Percentiles rank a stretch among this genome's conserved stretches.
phyloP scores from a whole-genome alignment of 2,113 vertebrate species.

The Ranitomeya imitator region DNA sequence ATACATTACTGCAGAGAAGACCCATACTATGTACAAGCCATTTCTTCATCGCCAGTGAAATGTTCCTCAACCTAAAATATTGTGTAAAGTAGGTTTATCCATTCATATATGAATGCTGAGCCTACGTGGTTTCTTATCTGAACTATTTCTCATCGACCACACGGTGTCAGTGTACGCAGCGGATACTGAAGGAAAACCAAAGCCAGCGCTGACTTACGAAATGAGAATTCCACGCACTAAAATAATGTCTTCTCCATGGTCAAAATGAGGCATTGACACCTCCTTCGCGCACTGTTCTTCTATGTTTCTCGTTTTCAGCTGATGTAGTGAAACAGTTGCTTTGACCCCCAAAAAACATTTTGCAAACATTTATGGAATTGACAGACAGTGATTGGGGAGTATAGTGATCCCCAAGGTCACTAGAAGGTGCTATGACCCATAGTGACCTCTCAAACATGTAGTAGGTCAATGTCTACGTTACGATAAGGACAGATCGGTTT shows the following conservation, averaged over 20 bases:
- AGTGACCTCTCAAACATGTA: too few relatives aligned
- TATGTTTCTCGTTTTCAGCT: neutral
- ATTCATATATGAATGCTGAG: neutral
- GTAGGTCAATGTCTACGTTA: too few relatives aligned
- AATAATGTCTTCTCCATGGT: neutral
- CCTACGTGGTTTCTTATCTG: neutral
- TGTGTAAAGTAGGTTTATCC: too few relatives aligned
- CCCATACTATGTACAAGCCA: too few relatives aligned
- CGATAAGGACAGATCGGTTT: too few relatives aligned
- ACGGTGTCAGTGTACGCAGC: neutral
- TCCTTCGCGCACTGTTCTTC: too few relatives aligned
- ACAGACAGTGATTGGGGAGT: neutral
- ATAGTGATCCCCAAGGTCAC: too few relatives aligned
- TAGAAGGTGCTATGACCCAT: too few relatives aligned
- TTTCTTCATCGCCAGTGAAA: too few relatives aligned
- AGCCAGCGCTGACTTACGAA: neutral
- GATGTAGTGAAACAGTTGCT: neutral
- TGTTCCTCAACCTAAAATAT: too few relatives aligned
- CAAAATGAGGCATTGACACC: too few relatives aligned
- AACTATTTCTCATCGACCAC: neutral
- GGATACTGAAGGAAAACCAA: neutral
- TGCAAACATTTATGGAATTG: neutral
- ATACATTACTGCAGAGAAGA: too few relatives aligned
- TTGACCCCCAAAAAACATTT: neutral
- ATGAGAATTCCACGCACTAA: neutral